Evolutionary conservation across 2,888 invertebrate genomes (phyloP), one percentile per base, ranked within the genome.

Genomic region (Epinotia nisella): DNA sequence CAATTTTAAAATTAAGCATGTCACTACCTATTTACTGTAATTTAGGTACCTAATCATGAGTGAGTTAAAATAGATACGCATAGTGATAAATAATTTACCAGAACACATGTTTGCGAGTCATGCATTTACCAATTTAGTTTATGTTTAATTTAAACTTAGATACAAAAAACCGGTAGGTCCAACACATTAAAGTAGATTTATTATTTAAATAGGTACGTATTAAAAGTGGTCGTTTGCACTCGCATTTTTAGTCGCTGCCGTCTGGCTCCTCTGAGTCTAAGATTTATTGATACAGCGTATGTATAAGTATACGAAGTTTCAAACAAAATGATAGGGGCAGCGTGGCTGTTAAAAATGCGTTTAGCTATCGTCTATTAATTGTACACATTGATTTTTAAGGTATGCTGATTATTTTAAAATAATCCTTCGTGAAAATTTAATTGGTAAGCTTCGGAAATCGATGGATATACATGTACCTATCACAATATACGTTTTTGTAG

Each of bases 91-190:
- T 24, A 13, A 61, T 49, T 21, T 24, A 65, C 35, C 53, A 61
- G 62, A 49, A 45, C 62, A 1, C 24, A 24, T 62, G 21, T 15
- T 19, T 17, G 29, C 19, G 49, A 53, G 11, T 24, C 21, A 5
- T 61, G 61, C 69, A 61, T 69, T 69, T 61, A 69, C 58, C 60
- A 53, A 69, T n/a, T 53, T 41, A 35, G 24, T 49, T 10, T 59
- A 15, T 53, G 29, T 66, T 65, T 49, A 61, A 17, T 24, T 49
- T 24, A 13, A 41, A 55, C 0, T 19, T 41, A 66, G 39, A 35
- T 51, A 35, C 29, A n/a, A 17, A 66, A 41, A 55, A 4, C n/a
- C 15, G 49, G 49, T n/a, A n/a, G 21, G n/a, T 41, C n/a, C n/a
- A 17, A 13, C 45, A 61, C 61, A 29, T 29, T n/a, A 15, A 24